Evolutionary conservation across 2,797 vertebrate species (phyloP), one percentile per base, ranked within the genome.

Genomic region (Pangasius djambal): DNA sequence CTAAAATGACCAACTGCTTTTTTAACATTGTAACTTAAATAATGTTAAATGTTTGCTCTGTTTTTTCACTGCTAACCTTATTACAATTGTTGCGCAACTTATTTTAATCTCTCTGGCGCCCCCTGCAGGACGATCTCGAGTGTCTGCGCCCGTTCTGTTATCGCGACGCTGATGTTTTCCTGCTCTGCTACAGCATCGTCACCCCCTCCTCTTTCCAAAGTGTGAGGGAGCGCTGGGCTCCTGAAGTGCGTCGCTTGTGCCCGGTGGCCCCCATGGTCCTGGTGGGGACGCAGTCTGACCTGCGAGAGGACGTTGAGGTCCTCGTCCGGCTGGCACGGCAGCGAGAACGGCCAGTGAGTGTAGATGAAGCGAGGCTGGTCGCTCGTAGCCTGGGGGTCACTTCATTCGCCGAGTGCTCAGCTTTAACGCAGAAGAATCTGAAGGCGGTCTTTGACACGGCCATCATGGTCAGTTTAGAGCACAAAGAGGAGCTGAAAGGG

Each of bases 131-230:
- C 0, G 94, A 95, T 78, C 91, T 96, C 84, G 95, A 95, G 52
- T 96, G 96, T 81, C 96, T 99, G 59, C 95, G 97, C 2, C 97
- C 97, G 0, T 95, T 98, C 44, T 98, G 97, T 95, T 98, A 98
- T 94, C 96, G 93, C 83, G 96, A 96, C 67, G 95, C 97, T 0
- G 97, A 98, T 18, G 96, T 97, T 93, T 97, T 98, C 94, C 94
- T 98, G 89, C 95, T 98, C 50, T 98, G 97, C 97, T 98, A 98
- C 96, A 98, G 97, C 0, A 96, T 97, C 7, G 96, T 98, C 57
- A 96, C 96, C 25, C 97, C 97, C 6, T 95, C 96, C 0, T 98
- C 98, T 1, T 97, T 98, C 94, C 97, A 94, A 88, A 98, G 95
- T 0, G 94, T 98, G 84, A 94, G 89, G 0, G 90, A 96, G 90